Conservation (phyloP, 2,888 invertebrate species). For the Perithous albicinctus region DNA sequence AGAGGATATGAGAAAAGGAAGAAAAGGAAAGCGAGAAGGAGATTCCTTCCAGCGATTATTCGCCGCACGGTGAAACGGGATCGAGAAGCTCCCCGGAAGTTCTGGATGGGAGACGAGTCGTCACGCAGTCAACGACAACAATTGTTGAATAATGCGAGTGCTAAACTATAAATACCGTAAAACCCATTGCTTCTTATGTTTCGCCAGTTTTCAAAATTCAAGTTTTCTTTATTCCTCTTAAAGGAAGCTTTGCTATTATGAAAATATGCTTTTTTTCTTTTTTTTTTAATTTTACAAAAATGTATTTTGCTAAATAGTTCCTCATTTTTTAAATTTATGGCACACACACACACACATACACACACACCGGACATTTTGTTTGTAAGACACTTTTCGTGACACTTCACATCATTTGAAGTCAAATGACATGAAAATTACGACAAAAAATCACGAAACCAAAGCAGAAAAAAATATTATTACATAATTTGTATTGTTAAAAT, state of each 20-base stretch:
- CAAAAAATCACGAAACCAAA: too few species aligned
- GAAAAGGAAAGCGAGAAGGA: constrained; percentile 55
- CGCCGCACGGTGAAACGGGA: constrained; percentile 39
- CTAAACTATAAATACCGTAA: not conserved
- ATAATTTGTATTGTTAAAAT: not conserved
- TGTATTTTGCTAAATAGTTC: too few species aligned
- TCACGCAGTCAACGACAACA: constrained; percentile 9
- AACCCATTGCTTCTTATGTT: not conserved
- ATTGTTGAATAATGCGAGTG: constrained; percentile 15
- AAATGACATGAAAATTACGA: too few species aligned
- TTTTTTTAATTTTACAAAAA: not conserved
- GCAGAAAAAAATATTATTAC: too few species aligned
- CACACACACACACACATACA: too few species aligned
- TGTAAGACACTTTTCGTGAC: too few species aligned
- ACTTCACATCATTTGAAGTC: too few species aligned
- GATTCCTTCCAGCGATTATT: constrained; percentile 32
- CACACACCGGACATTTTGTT: too few species aligned
- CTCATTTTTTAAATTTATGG: too few species aligned
- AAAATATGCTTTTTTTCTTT: too few species aligned
- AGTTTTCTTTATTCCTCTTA: too few species aligned
- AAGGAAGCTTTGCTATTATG: too few species aligned
- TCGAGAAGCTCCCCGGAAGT: constrained; percentile 27
- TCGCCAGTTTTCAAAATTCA: not conserved
- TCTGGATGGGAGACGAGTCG: not conserved
- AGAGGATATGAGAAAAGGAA: constrained; percentile 25